Base-by-base conservation (phyloP, 2,113 vertebrate species). In the Centropus unirufus region DNA sequence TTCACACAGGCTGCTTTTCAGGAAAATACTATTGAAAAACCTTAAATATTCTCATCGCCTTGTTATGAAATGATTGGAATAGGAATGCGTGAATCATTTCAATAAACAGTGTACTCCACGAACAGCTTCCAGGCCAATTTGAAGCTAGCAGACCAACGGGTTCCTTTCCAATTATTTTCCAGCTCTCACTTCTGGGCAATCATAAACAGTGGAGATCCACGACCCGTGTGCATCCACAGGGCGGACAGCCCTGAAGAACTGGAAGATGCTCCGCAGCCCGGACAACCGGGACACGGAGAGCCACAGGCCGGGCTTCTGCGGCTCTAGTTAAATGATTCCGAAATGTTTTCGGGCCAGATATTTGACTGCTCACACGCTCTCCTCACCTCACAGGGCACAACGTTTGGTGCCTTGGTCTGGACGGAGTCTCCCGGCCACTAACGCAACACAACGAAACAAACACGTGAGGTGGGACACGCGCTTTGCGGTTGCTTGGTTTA, bases 1-100 rank as follows among this genome's bases (percentile, higher is more conserved):
- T 88, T 70, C 94, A 92, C 77, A 91, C 9, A 75, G 87, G 19
- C 47, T 91, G 68, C 72, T 87, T 92, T 93, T 87, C 54, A 69
- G 79, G 42, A 84, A 83, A 85, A 96, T 67, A 36, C 26, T 86
- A n/a, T 15, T 70, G 55, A 69, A 83, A 93, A 80, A 52, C 24
- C 63, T 77, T 40, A 85, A 94, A 80, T 77, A 64, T n/a, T 88
- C 75, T 87, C 46, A 63, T 80, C 89, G 77, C 15, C 47, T 69
- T 66, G 17, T 69, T 92, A 88, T 29, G 36, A 83, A 90, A 62
- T 51, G 11, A 91, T 67, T 66, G 68, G 39, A 58, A 81, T 46
- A 73, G 24, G 63, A 86, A 57, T 70, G 87, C 51, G 76, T 9
- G 24, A 47, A 89, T 75, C 12, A 58, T 91, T 89, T 92, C 78